These are phyloP conservation scores for Alauda arvensis DNA, from an alignment of 2,797 vertebrate species.

Conservation along the genomic window DNA sequence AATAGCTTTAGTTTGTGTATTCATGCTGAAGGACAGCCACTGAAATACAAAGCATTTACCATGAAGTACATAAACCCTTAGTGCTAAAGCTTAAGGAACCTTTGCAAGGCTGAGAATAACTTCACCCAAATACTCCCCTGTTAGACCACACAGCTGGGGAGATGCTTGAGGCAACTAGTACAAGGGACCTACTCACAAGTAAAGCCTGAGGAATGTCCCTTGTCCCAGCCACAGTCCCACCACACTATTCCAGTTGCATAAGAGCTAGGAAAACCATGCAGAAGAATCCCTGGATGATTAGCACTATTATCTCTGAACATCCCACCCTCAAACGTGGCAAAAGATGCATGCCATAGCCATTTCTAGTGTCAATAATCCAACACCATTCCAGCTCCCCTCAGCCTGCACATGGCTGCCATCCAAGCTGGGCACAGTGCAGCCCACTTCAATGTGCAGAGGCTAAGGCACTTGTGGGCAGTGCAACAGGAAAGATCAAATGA, in stretches of 20 bases:
- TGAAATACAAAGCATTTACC: neutral
- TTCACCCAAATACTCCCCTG: neutral
- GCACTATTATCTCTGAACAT: neutral
- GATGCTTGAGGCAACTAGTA: neutral
- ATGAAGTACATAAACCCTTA: neutral
- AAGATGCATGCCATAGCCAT: neutral
- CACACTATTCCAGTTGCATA: neutral
- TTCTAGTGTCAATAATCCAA: neutral
- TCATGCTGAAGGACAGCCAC: constrained; percentile 10
- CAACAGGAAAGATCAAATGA: neutral
- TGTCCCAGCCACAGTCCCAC: neutral
- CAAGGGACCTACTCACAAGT: neutral
- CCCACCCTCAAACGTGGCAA: neutral
- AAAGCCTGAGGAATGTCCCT: neutral
- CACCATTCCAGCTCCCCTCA: neutral
- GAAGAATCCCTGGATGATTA: neutral
- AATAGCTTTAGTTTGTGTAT: constrained; percentile 18
- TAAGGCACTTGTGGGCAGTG: neutral
- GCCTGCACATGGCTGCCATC: neutral
- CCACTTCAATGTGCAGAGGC: neutral
- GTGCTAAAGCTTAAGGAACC: neutral
- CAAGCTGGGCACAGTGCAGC: neutral
- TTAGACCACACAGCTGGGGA: neutral
- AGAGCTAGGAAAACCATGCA: neutral
- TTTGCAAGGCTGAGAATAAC: neutral